Evolutionary conservation across 1,140 invertebrate species (phyloP).

Genomic region (Araneus ventricosus): DNA sequence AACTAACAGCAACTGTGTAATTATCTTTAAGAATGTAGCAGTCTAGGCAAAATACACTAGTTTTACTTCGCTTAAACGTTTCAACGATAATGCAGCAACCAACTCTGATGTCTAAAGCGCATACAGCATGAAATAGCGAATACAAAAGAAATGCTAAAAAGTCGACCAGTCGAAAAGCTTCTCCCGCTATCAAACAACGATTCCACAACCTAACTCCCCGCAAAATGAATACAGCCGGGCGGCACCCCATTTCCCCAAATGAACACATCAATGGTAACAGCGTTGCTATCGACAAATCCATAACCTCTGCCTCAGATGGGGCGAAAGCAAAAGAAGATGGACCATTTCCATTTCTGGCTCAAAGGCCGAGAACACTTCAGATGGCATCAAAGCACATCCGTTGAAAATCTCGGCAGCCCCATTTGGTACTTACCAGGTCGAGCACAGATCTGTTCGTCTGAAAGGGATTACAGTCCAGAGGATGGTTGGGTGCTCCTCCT

Average conservation of each 20-base stretch:
- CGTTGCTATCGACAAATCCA: background rate
- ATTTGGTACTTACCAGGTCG: background rate
- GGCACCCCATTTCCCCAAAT: background rate
- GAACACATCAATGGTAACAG: background rate
- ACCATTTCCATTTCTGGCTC: constrained; percentile 23
- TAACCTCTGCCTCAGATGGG: background rate
- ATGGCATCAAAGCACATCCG: background rate
- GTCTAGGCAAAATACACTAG: too few relatives aligned
- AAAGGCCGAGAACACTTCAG: constrained; percentile 9
- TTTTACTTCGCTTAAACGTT: too few relatives aligned
- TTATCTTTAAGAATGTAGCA: too few relatives aligned
- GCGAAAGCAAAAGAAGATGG: background rate
- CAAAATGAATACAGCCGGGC: background rate
- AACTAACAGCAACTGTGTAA: too few relatives aligned
- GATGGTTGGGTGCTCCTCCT: background rate
- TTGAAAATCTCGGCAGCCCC: background rate
- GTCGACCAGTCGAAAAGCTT: background rate
- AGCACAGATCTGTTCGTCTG: background rate
- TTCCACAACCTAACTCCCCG: background rate
- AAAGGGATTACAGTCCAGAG: background rate
- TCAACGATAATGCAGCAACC: too few relatives aligned
- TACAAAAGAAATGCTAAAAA: too few relatives aligned
- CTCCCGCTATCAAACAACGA: background rate
- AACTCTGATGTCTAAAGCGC: too few relatives aligned
- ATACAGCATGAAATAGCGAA: too few relatives aligned